Evolutionary conservation across 2,888 invertebrate genomes (phyloP), one percentile per base, ranked within the genome.

Genomic region (Brachynemurus nebulosus): DNA sequence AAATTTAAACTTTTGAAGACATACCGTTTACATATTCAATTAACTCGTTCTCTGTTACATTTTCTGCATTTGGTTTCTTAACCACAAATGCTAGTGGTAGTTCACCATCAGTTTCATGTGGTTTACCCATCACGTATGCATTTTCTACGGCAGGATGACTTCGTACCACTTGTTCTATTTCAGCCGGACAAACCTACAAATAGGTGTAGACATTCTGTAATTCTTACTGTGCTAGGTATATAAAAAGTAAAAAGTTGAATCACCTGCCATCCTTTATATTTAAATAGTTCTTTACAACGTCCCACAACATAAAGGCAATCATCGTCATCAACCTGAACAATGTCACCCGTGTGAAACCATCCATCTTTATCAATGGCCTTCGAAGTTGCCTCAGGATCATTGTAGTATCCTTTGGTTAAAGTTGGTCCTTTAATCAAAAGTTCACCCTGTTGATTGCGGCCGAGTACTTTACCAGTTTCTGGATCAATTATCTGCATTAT

Each of bases 41-140:
- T 2, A 37, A 20, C 9, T 37, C 37, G 12, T 37, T 16, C 9
- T 37, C 37, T 1, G 37, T 37, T 2, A 37, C 37, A 19, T 19
- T 2, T n/a, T 6, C 8, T 4, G 20, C 18, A n/a, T 48, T 52
- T 4, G 48, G 56, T 49, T 59, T 59, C 21, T 49, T 50, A 8
- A 65, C 64, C 6, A 66, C 53, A 45, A 57, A 66, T 4, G 65
- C 66, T 38, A 54, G 50, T 1, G 66, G 67, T 4, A 64, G 51
- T 50, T 64, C 65, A 41, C 69, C 67, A 27, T 63, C 59, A n/a
- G 54, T 51, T 40, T 58, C 59, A 49, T 67, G 59, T 8, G 64
- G 60, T 9, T 65, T 52, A 14, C 70, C 71, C 47, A 70, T 60
- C 1, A 73, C 72, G 3, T 67, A 69, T 2, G 62, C 67, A 48